A percentile compares a stretch with the other conserved stretches of the same genome.
These are phyloP conservation scores for Carcharodon carcharias DNA, from an alignment of 2,797 vertebrate genomes.

Conservation along the genomic window DNA sequence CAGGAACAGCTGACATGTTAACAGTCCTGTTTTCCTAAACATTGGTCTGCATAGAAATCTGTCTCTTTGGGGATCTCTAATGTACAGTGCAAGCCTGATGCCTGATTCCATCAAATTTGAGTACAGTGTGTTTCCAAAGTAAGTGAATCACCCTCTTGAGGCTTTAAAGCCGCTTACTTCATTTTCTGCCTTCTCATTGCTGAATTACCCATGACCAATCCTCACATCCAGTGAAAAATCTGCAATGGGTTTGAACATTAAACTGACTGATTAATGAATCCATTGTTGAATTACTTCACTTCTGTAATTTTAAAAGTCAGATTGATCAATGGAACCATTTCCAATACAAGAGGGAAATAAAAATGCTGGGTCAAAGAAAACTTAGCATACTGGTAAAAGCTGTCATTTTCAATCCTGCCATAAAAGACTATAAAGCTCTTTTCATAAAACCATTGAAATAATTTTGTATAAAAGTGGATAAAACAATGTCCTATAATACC, in stretches of 20 bases:
- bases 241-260: neutral
- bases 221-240: neutral
- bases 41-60: neutral
- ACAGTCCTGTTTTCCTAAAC: neutral
- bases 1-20: neutral
- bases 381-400: neutral
- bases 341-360: neutral
- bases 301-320: slow-evolving; percentile 7
- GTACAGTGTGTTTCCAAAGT: neutral
- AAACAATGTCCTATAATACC: neutral
- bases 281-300: neutral
- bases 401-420: neutral
- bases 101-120: neutral
- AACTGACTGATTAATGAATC: neutral
- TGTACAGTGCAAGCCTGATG: neutral
- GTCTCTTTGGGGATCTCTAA: neutral
- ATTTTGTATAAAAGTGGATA: neutral
- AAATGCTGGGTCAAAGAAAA: neutral
- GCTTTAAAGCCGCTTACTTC: neutral
- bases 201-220: neutral
- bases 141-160: neutral
- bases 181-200: neutral
- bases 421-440: neutral
- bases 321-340: neutral
- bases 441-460: neutral